Evolutionary conservation across 2,797 vertebrate genomes (phyloP).

Genomic region (Pseudotriccus pelzelni): DNA sequence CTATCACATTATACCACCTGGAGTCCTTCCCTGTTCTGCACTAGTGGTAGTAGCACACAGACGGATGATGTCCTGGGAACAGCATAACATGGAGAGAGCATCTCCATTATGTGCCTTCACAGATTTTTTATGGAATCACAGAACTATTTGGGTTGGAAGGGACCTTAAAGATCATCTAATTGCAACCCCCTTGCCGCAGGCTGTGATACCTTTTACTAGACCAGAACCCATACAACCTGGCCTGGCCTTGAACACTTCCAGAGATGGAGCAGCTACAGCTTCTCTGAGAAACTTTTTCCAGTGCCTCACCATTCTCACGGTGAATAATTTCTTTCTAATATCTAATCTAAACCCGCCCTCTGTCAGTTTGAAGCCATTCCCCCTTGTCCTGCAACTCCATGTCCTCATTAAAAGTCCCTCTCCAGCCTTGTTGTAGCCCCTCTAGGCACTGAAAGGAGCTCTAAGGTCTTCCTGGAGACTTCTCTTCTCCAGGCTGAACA

Average conservation of each 20-base stretch:
- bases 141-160: background rate
- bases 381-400: background rate
- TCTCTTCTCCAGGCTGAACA: background rate
- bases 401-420: background rate
- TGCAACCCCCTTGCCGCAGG: background rate
- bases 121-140: background rate
- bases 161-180: background rate
- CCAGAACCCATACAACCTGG: background rate
- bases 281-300: background rate
- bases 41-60: background rate
- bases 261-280: background rate
- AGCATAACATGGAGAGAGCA: fast-evolving
- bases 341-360: background rate
- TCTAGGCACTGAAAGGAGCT: background rate
- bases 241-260: background rate
- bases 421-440: background rate
- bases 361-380: background rate
- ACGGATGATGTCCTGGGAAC: background rate
- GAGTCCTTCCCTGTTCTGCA: background rate
- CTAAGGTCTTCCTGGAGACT: background rate
- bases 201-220: background rate
- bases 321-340: background rate
- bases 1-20: background rate
- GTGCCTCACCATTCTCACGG: background rate
- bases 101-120: background rate